Base-by-base conservation (phyloP, 2,113 vertebrate species). In the Macrotus californicus region DNA sequence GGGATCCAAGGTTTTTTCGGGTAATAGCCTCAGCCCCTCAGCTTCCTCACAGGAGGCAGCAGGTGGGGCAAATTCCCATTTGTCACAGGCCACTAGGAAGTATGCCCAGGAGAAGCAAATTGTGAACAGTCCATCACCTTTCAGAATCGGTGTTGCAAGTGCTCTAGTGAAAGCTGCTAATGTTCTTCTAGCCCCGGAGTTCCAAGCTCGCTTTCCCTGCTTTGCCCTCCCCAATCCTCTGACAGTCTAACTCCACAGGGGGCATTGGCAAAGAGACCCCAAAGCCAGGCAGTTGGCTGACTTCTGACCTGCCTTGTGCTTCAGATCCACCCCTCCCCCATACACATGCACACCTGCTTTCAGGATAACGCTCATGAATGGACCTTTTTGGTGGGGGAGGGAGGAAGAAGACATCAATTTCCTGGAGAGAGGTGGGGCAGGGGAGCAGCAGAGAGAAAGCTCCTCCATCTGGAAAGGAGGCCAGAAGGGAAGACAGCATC, bases 391-490 rank as follows among this genome's bases (percentile, higher is more conserved):
- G 52, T 14, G n/a, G 18, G 10, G 22, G 11, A 26, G 24, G 36
- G 54, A 80, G 29, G 24, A 81, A 39, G 43, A 89, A 39, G 66
- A 81, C 76, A 69, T 16, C 5, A 39, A 73, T 95, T 96, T 97
- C 82, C 86, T 95, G 0, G 29, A 96, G 87, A 94, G 84, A 67
- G 75, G 16, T 36, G 67, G 85, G 83, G 76, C 52, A 48, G 46
- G 79, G 70, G 56, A 90, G 21, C 31, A n/a, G 41, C 67, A 1
- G 7, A 89, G 92, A 91, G 95, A 97, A 93, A 94, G 82, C 92
- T 54, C 56, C 46, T 39, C 43, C 9, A 92, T 93, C 95, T 97
- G 91, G 93, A 97, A 73, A 96, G 97, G 96, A 97, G 97, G 73
- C 93, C 87, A 61, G 85, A 87, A 83, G 94, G 96, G 93, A 97